Evolutionary conservation across 2,113 vertebrate genomes (phyloP).

Genomic region (Lampris megalopsis): DNA sequence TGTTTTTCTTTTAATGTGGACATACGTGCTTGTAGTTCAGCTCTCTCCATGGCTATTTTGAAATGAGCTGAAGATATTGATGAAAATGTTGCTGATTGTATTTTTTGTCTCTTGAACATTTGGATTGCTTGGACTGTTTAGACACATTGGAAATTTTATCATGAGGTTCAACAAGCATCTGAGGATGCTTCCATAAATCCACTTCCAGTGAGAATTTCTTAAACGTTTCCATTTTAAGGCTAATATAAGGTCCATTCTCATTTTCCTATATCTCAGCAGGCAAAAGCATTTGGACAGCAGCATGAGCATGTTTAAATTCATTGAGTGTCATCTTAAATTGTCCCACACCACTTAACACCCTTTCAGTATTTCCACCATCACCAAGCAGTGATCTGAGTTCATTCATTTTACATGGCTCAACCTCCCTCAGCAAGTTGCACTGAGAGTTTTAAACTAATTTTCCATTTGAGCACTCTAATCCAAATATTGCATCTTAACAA

Average conservation of each 20-base stretch:
- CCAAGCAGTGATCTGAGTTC: neutral
- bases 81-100: neutral
- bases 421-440: neutral
- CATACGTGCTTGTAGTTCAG: neutral
- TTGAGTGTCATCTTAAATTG: neutral
- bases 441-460: neutral
- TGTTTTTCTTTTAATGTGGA: conserved; percentile 1
- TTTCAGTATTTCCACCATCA: neutral
- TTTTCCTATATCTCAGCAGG: neutral
- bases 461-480: neutral
- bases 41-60: neutral
- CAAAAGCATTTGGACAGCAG: neutral
- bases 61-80: neutral
- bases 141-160: neutral
- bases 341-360: neutral
- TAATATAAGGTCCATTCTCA: neutral
- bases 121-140: neutral
- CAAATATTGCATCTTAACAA: neutral
- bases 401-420: neutral
- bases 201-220: neutral
- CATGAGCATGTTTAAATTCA: neutral
- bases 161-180: neutral
- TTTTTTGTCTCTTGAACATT: neutral
- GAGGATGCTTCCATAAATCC: neutral
- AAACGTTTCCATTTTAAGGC: neutral